phyloP scores from a whole-genome alignment of 2,888 invertebrate species.

The Ectobius pallidus region DNA sequence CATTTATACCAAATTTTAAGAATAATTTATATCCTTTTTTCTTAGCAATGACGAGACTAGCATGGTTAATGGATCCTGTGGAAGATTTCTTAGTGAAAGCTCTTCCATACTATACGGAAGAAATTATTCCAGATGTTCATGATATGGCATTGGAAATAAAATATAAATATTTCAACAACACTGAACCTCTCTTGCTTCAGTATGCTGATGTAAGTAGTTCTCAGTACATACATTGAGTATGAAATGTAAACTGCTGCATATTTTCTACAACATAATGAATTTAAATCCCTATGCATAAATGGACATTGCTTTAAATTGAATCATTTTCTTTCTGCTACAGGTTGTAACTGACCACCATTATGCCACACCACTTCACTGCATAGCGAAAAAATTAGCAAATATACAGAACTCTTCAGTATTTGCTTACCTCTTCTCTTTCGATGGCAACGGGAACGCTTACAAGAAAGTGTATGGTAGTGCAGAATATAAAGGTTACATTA shows the following conservation, averaged over 20 bases:
- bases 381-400: neutral
- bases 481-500: neutral
- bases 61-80: neutral
- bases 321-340: neutral
- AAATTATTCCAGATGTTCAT: neutral
- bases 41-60: no score
- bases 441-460: neutral
- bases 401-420: neutral
- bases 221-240: neutral
- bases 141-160: neutral
- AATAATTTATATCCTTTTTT: no score
- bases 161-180: neutral
- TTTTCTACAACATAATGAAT: neutral
- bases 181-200: neutral
- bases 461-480: neutral
- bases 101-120: neutral
- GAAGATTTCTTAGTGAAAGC: neutral
- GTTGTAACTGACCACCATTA: neutral
- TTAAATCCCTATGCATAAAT: neutral
- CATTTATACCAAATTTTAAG: no score
- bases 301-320: neutral
- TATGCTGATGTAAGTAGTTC: neutral
- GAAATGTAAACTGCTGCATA: neutral
- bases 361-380: neutral
- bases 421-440: neutral